Percentiles rank a stretch among this genome's conserved stretches.
Evolutionary conservation across 1,140 invertebrate genomes (phyloP).

Genomic region (Drosophila nigrodunni): DNA sequence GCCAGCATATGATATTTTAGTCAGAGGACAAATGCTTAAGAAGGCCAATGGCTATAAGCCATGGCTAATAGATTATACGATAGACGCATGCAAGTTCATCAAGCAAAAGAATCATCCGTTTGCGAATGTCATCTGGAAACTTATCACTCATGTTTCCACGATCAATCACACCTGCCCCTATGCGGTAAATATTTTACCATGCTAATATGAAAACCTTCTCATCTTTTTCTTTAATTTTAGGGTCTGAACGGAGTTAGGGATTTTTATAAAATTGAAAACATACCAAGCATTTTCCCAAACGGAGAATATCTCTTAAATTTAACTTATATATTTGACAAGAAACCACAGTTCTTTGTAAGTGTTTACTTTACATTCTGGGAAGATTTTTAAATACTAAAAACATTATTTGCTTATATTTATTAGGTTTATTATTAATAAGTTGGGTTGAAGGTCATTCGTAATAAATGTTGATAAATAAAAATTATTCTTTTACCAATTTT

Average conservation of each 20-base stretch:
- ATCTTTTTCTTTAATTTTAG: conserved; percentile 2
- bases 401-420: no score
- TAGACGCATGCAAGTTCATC: conserved; percentile 58
- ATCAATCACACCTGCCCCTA: no score
- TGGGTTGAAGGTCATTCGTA: no score
- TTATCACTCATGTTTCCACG: no score
- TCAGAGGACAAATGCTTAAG: conserved; percentile 27
- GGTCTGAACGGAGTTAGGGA: conserved; percentile 43
- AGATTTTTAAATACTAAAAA: not conserved
- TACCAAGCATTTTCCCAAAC: not conserved
- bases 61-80: conserved; percentile 37
- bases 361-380: conserved; percentile 44
- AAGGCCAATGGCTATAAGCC: conserved; percentile 62
- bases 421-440: no score
- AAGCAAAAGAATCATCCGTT: conserved; percentile 34
- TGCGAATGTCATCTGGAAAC: no score
- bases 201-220: no score
- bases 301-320: conserved; percentile 52
- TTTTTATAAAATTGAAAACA: conserved; percentile 16
- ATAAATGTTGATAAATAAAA: no score
- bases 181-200: no score
- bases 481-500: no score
- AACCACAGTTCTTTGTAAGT: conserved; percentile 32
- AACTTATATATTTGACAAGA: conserved; percentile 37
- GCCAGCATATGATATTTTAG: conserved; percentile 40